Evolutionary conservation across 2,888 invertebrate genomes (phyloP).

Genomic region (Hyposoter didymator): DNA sequence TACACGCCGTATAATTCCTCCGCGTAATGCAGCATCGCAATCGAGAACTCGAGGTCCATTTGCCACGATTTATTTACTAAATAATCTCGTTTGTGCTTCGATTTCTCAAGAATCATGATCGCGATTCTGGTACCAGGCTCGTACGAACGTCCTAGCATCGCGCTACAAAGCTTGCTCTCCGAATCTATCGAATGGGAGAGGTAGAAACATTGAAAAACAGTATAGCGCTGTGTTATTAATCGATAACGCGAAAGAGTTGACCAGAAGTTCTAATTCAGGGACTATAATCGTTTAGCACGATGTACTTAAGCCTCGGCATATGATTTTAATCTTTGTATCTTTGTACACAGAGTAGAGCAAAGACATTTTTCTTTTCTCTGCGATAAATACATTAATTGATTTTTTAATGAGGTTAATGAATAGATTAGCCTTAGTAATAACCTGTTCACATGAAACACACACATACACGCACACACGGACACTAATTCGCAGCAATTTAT

Average conservation of each 20-base stretch:
- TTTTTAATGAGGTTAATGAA: conserved; percentile 16
- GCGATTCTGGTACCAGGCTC: conserved; percentile 59
- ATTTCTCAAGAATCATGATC: conserved; percentile 66
- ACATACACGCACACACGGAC: not conserved
- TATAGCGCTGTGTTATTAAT: conserved; percentile 51
- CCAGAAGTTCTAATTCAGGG: conserved; percentile 37
- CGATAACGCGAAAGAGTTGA: conserved; percentile 55
- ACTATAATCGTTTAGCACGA: conserved; percentile 52
- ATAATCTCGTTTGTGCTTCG: conserved; percentile 67
- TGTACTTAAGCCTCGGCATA: conserved; percentile 30
- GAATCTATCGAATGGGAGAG: conserved; percentile 54
- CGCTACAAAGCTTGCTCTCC: conserved; percentile 60
- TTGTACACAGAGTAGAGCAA: conserved; percentile 21
- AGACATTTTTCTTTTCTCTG: conserved; percentile 18
- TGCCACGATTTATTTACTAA: conserved; percentile 73
- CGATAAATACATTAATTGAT: conserved; percentile 15
- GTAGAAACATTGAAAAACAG: conserved; percentile 22
- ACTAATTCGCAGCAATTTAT: not conserved
- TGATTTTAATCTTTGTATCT: conserved; percentile 57
- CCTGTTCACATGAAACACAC: conserved; percentile 2
- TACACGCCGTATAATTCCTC: conserved; percentile 16
- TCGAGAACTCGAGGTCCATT: conserved; percentile 54
- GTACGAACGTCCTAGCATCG: conserved; percentile 53
- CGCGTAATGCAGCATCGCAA: conserved; percentile 59
- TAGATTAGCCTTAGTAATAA: conserved; percentile 5